Evolutionary conservation across 2,797 vertebrate genomes (phyloP), one percentile per base, ranked within the genome.

Genomic region (Cuculus canorus): DNA sequence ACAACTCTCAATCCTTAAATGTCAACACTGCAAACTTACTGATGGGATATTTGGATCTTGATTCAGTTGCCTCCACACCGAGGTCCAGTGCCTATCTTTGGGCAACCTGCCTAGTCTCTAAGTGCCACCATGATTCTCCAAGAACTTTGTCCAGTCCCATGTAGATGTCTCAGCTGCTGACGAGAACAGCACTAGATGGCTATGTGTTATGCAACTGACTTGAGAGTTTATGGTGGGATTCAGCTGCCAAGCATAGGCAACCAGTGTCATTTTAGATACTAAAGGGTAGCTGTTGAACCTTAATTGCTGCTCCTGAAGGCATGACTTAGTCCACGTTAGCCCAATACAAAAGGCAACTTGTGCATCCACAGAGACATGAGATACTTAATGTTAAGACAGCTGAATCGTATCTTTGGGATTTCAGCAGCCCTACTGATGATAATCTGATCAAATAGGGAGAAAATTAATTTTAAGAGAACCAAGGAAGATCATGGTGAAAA

Each of bases 71-170:
- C 16, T 43, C 48, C 27, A 32, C 6, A 16, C 5, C 18, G 15
- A 65, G 16, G 23, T 35, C 13, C 59, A 47, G 25, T 12, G 14
- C 33, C 25, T 45, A 45, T 30, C 57, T 80, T 21, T 19, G 25
- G n/a, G 32, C 10, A 69, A 18, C 9, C 47, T 60, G 32, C 9
- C 64, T 19, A 59, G 10, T 39, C 52, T 57, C 19, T 24, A 59
- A 33, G 45, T 35, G n/a, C 32, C 9, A 13, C 27, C 0, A 0
- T 3, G 10, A 35, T 33, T n/a, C 73, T 52, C 25, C n/a, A 61
- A 56, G 35, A 22, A n/a, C 56, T 30, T 63, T 69, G n/a, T 18
- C 63, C 32, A 89, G 70, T 17, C 54, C 47, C 32, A 50, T 2
- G 7, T 5, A 30, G 59, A 41, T 9, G 28, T 41, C 71, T 86